Base-by-base conservation (phyloP, 2,113 vertebrate genomes). In the Machaerirhynchus nigripectus region DNA sequence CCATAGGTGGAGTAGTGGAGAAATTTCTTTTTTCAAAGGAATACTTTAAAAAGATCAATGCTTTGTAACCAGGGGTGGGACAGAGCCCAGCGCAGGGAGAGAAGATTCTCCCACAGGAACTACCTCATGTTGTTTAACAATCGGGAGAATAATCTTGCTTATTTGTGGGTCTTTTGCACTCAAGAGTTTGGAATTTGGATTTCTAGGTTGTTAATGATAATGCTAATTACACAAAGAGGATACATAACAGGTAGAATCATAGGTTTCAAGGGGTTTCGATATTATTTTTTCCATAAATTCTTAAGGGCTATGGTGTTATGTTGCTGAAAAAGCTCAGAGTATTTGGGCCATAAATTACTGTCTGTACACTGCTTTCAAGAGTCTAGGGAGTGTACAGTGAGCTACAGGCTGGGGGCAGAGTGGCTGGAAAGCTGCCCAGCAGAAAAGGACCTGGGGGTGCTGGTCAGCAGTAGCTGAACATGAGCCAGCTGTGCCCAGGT, bases 61-160 rank as follows among this genome's bases (percentile, higher is more conserved):
- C 42, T 39, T 59, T 24, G 20, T 16, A 23, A 31, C 33, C 0
- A 0, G 50, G 23, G 11, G 42, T 35, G 2, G 55, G 12, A 13
- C 0, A 2, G 40, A 74, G 78, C 46, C 65, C 74, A 69, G 40
- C 0, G 0, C 15, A 7, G 28, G 21, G 31, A 75, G 15, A 63
- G 14, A 15, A 21, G 52, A 42, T 37, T 53, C 13, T 40, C 0
- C 1, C 19, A 10, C 50, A 44, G 42, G 28, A 46, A 13, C 13
- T 59, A 3, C 47, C 7, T 49, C 10, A 15, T 22, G 26, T 39
- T 71, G 47, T 76, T 61, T 56, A 81, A 53, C 78, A 77, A 18
- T 7, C 10, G 1, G 2, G 39, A 19, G 30, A 35, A 56, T 15
- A 35, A 40, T 50, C 35, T 46, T 40, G 14, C 5, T 37, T 67